A percentile compares a stretch with the other conserved stretches of the same genome.
These are phyloP conservation scores for Ictalurus furcatus DNA, from an alignment of 2,113 vertebrate species.

Conservation along the genomic window DNA sequence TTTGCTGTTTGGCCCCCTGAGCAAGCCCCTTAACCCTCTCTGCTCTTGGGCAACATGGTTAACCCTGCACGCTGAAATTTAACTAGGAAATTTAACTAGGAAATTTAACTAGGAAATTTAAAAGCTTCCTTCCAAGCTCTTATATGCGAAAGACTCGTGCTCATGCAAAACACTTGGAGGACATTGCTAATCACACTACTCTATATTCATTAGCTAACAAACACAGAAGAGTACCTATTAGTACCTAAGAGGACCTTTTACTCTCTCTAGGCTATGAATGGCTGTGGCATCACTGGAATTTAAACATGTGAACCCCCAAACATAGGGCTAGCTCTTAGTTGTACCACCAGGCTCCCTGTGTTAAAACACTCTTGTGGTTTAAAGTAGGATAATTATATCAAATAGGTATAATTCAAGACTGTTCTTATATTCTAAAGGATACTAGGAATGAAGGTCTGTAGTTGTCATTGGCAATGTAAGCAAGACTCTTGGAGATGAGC, in stretches of 20 bases:
- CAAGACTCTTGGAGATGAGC: slow-evolving; percentile 90
- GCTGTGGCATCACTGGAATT: background rate
- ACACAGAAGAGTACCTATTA: background rate
- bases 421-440: slow-evolving; percentile 70
- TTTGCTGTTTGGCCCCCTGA: background rate
- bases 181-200: background rate
- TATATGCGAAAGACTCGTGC: background rate
- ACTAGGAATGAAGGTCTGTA: slow-evolving; percentile 88
- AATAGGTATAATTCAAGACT: background rate
- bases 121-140: background rate
- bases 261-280: background rate
- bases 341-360: background rate
- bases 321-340: background rate
- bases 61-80: background rate
- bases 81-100: background rate
- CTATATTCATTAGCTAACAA: background rate
- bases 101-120: background rate
- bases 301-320: background rate
- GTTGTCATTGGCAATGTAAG: slow-evolving; percentile 78
- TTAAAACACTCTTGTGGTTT: background rate
- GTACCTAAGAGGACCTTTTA: background rate
- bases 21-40: background rate
- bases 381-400: background rate
- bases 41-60: background rate
- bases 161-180: background rate